Evolutionary conservation across 2,888 invertebrate genomes (phyloP), one percentile per base, ranked within the genome.

Genomic region (Leucoma salicis): DNA sequence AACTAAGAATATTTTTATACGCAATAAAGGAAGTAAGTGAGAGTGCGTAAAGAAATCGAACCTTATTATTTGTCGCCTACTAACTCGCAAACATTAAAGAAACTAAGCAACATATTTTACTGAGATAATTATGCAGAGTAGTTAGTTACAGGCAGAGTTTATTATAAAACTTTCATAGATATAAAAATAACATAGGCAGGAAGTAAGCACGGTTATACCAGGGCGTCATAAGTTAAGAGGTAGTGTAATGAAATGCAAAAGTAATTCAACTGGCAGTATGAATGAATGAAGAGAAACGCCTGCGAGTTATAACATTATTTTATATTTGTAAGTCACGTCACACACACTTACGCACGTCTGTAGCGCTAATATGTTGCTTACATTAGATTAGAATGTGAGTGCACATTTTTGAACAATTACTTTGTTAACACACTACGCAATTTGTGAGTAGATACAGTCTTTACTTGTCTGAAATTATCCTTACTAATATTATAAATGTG

Each of bases 261-360:
- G 16, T 27, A 35, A 38, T 33, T 27, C 27, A 28, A 37, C n/a
- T 31, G 11, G 39, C 24, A 29, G n/a, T 15, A 25, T 60, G 53
- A 58, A 25, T 60, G 53, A 58, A 52, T 54, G 39, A 49, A 56
- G 51, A 50, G 55, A 50, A 55, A 42, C 57, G 57, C 63, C 53
- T 53, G 44, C 47, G 53, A 16, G 51, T 56, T 49, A 55, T 55
- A 59, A 46, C 13, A 5, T 29, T 5, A 10, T 62, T 60, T 60
- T 62, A 57, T 49, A 42, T 32, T 29, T 27, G 29, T 28, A 38
- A 53, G 35, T 39, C 60, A 44, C 31, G 42, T 34, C 52, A 50
- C 53, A 41, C 50, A 60, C 44, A 43, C 39, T 46, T 42, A 42
- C 1, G 15, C n/a, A n/a, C n/a, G 15, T 31, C 11, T 15, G 15